Evolutionary conservation across 1,140 invertebrate species (phyloP).

Genomic region (Zaprionus capensis): DNA sequence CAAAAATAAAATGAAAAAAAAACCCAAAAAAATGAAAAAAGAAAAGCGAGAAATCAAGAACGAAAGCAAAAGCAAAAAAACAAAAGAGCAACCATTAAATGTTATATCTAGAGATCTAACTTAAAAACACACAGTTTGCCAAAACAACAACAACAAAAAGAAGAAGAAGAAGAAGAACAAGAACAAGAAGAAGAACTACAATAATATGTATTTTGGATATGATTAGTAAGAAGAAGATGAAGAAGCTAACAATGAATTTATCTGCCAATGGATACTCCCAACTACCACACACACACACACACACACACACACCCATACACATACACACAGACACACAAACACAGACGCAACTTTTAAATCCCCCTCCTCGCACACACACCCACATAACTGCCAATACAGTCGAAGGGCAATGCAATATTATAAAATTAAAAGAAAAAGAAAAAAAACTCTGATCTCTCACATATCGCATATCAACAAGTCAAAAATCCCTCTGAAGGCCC

Average conservation of each 20-base stretch:
- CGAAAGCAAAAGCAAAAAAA: background rate
- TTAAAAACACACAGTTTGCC: slow-evolving; percentile 15
- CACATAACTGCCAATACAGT: slow-evolving; percentile 10
- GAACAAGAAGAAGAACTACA: background rate
- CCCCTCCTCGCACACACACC: slow-evolving; percentile 17
- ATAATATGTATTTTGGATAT: slow-evolving; percentile 13
- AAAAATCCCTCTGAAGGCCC: slow-evolving; percentile 20
- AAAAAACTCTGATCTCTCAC: slow-evolving; percentile 35
- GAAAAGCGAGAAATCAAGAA: background rate
- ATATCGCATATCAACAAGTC: slow-evolving; percentile 46
- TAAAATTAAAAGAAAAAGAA: background rate
- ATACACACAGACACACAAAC: slow-evolving; percentile 1
- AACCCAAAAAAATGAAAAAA: background rate
- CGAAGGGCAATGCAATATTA: slow-evolving; percentile 13
- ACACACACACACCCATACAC: slow-evolving; percentile 1
- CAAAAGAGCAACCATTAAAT: slow-evolving; percentile 30
- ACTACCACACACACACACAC: background rate
- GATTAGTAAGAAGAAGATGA: background rate
- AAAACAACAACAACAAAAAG: background rate
- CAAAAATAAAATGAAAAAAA: background rate
- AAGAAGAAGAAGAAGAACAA: background rate
- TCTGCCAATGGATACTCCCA: slow-evolving; percentile 8
- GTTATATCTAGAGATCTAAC: slow-evolving; percentile 44
- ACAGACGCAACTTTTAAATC: slow-evolving; percentile 3
- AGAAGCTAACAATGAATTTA: slow-evolving; percentile 9